Evolutionary conservation across 2,797 vertebrate genomes (phyloP).

Genomic region (Syngnathus acus): DNA sequence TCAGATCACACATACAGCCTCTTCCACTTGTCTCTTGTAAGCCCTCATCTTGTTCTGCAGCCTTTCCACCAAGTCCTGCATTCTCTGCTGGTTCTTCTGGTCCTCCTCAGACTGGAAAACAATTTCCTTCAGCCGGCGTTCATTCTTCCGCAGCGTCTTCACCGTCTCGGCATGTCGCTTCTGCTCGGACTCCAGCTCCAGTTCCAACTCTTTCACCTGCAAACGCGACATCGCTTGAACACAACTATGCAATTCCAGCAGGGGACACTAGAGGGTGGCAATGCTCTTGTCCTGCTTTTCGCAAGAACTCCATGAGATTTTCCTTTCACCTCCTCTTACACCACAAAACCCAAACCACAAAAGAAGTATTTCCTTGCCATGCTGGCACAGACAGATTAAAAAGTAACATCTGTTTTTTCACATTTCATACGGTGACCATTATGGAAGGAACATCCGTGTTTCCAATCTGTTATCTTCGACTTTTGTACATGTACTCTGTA

Average conservation of each 20-base stretch:
- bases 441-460: background rate
- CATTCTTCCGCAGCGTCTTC: slow-evolving; percentile 77
- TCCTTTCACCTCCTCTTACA: background rate
- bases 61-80: slow-evolving; percentile 78
- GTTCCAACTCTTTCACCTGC: slow-evolving; percentile 75
- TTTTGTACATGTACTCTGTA: too few species aligned
- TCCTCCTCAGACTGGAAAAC: slow-evolving; percentile 79
- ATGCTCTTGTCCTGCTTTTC: background rate
- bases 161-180: slow-evolving; percentile 71
- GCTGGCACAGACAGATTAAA: background rate
- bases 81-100: slow-evolving; percentile 76
- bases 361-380: background rate
- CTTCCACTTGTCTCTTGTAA: slow-evolving; percentile 81
- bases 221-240: background rate
- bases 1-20: slow-evolving; percentile 59
- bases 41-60: slow-evolving; percentile 80
- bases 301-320: background rate
- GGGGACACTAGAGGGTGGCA: background rate
- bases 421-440: background rate
- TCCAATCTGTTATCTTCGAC: background rate
- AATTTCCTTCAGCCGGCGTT: slow-evolving; percentile 76
- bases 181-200: slow-evolving; percentile 74
- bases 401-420: background rate
- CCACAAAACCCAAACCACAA: background rate
- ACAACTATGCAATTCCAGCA: background rate